Conservation (phyloP, 1,140 invertebrate genomes). For the Dinoponera quadriceps region DNA sequence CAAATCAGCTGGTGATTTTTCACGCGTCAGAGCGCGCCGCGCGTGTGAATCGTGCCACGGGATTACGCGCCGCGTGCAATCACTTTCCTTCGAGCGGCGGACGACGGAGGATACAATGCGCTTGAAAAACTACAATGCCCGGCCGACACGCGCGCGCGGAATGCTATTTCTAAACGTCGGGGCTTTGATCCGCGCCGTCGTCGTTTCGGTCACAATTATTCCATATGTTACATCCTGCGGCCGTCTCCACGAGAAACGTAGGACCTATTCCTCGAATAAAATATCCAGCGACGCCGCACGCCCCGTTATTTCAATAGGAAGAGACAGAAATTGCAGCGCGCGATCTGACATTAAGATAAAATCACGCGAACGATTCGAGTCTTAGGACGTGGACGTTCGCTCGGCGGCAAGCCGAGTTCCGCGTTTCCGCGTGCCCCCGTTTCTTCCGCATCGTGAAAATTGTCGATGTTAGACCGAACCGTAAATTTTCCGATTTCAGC, state of each 20-base stretch:
- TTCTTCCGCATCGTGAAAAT: slow-evolving; percentile 30
- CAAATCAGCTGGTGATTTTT: slow-evolving; percentile 79
- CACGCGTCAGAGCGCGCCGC: slow-evolving; percentile 67
- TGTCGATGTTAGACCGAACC: slow-evolving; percentile 17
- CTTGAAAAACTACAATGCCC: slow-evolving; percentile 41
- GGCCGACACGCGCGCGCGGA: background rate
- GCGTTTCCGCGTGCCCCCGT: background rate
- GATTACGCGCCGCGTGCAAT: slow-evolving; percentile 58
- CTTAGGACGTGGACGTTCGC: no score
- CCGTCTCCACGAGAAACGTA: no score
- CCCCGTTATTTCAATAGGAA: no score
- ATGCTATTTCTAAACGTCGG: background rate
- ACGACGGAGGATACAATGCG: background rate
- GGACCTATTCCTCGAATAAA: no score
- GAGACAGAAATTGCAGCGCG: no score
- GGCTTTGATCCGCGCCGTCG: background rate
- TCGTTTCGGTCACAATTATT: slow-evolving; percentile 17
- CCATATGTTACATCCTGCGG: background rate
- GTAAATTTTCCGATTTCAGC: slow-evolving; percentile 53
- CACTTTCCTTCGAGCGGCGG: slow-evolving; percentile 13
- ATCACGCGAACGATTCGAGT: no score
- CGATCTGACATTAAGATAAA: no score
- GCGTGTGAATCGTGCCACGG: slow-evolving; percentile 58
- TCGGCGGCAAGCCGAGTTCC: no score
- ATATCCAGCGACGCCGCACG: no score